These are phyloP conservation scores for Pyrocephalus nanus DNA, from an alignment of 2,797 vertebrate genomes.

Conservation along the genomic window DNA sequence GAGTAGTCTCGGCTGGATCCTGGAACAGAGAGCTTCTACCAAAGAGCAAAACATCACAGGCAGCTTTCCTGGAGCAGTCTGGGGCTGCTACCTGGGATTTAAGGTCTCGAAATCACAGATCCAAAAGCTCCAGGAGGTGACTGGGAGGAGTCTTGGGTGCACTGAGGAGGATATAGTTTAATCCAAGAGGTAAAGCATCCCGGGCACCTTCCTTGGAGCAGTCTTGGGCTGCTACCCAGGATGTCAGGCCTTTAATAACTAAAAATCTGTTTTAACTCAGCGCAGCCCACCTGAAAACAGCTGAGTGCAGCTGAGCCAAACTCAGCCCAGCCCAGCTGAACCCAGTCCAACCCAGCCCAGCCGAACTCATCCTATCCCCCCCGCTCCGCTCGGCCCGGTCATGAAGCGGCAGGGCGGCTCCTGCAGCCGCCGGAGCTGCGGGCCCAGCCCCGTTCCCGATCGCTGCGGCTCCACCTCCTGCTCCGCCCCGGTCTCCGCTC, in stretches of 20 bases:
- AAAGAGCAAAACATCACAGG: not conserved
- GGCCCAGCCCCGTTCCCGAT: too few relatives aligned
- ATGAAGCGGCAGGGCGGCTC: accelerated
- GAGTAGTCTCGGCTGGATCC: not conserved
- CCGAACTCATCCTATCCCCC: too few relatives aligned
- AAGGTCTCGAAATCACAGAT: not conserved
- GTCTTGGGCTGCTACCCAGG: too few relatives aligned
- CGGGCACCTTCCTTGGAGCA: not conserved
- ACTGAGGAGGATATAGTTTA: not conserved
- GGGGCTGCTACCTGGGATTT: not conserved
- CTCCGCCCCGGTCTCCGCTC: accelerated
- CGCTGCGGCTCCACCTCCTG: not conserved
- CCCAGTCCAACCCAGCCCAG: too few relatives aligned
- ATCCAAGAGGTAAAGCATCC: not conserved
- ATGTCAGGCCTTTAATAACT: not conserved
- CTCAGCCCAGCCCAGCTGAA: too few relatives aligned
- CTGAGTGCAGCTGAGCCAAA: accelerated
- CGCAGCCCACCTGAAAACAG: too few relatives aligned
- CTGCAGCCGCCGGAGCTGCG: not conserved
- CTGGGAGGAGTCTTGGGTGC: not conserved
- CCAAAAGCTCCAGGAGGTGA: not conserved
- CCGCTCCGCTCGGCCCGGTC: too few relatives aligned
- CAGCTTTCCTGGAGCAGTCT: not conserved
- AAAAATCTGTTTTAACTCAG: not conserved
- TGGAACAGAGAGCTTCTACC: not conserved